These are phyloP conservation scores for Heteractis magnifica DNA, from an alignment of 92 coral and sea anemone genomes.

Conservation along the genomic window DNA sequence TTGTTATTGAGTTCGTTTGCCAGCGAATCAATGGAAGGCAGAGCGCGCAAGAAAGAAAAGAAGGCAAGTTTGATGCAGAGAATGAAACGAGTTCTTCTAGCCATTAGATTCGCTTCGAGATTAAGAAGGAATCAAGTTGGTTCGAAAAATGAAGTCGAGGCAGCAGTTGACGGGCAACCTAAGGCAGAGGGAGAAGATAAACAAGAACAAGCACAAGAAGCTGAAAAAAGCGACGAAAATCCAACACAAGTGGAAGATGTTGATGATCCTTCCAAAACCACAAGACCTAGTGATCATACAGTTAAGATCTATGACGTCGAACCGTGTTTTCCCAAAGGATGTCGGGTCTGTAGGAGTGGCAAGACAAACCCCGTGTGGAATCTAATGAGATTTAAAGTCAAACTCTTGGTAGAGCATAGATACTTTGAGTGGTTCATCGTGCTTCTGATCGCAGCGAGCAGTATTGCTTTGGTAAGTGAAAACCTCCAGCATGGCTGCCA, in stretches of 20 bases:
- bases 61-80: constrained; percentile 6
- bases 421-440: constrained; percentile 91
- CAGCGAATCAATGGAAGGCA: constrained; percentile 28
- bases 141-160: constrained; percentile 13
- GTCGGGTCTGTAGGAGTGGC: neutral
- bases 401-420: constrained; percentile 70
- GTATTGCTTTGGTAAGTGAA: constrained; percentile 80
- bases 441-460: constrained; percentile 76
- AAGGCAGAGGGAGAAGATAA: neutral
- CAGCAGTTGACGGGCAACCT: constrained; percentile 1
- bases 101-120: constrained; percentile 38
- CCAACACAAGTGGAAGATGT: neutral
- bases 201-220: neutral
- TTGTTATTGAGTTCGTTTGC: constrained; percentile 83
- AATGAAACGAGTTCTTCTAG: constrained; percentile 38
- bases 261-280: neutral
- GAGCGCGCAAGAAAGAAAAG: neutral
- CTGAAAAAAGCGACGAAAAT: neutral
- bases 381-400: constrained; percentile 62
- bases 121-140: constrained; percentile 2
- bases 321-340: constrained; percentile 45
- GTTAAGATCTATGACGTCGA: constrained; percentile 39
- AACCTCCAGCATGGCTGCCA: neutral
- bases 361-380: constrained; percentile 42
- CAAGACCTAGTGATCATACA: neutral